A percentile compares a stretch with the other conserved stretches of the same genome.
phyloP scores from a whole-genome alignment of 1,140 invertebrate genomes.

The Drosophila bocqueti region DNA sequence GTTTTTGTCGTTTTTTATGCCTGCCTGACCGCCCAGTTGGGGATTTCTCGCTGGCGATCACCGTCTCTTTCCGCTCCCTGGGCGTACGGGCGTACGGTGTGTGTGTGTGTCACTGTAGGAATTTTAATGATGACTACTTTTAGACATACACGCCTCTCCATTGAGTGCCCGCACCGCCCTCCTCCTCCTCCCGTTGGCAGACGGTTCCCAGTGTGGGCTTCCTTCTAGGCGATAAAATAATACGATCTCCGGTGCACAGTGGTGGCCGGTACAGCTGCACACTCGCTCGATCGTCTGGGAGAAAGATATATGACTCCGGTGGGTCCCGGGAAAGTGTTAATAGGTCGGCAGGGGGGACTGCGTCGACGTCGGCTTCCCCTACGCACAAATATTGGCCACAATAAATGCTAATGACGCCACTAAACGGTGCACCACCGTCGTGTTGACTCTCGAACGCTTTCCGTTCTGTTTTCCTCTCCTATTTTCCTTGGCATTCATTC shows the following conservation, averaged over 20 bases:
- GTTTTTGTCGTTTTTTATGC: background rate
- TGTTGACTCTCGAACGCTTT: slow-evolving; percentile 51
- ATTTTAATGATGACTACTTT: slow-evolving; percentile 83
- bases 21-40: slow-evolving; percentile 69
- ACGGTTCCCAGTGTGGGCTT: slow-evolving; percentile 37
- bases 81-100: slow-evolving; percentile 30
- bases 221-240: slow-evolving; percentile 49
- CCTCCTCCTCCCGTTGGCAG: background rate
- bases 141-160: slow-evolving; percentile 82
- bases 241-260: slow-evolving; percentile 48
- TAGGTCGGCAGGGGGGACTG: background rate
- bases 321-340: slow-evolving; percentile 32
- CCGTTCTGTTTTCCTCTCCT: slow-evolving; percentile 1
- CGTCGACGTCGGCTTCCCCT: slow-evolving; percentile 15
- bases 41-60: slow-evolving; percentile 36
- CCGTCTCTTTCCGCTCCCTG: slow-evolving; percentile 18
- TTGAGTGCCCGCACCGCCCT: slow-evolving; percentile 37
- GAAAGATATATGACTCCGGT: slow-evolving; percentile 28
- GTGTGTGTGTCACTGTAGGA: slow-evolving; percentile 76
- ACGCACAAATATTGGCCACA: slow-evolving; percentile 52
- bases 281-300: slow-evolving; percentile 15
- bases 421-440: slow-evolving; percentile 59
- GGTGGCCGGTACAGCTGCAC: slow-evolving; percentile 23
- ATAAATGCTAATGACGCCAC: slow-evolving; percentile 79
- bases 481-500: slow-evolving; percentile 68